Conservation (phyloP, 2,797 vertebrate species). For the Typhlichthys eigenmanni region DNA sequence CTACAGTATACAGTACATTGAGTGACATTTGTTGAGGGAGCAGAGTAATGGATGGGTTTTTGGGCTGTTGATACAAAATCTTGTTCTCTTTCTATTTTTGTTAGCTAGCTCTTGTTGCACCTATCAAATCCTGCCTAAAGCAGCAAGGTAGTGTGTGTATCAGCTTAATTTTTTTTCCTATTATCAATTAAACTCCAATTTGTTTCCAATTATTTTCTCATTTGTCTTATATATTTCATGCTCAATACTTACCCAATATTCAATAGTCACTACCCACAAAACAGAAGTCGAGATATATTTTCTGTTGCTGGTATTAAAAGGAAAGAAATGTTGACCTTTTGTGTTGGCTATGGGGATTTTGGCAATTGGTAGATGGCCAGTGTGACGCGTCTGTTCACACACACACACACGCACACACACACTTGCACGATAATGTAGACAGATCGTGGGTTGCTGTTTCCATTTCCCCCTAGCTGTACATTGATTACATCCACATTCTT, state of each 20-base stretch:
- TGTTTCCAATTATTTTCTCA: neutral
- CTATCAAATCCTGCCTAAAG: too few species aligned
- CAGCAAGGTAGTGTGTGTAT: too few species aligned
- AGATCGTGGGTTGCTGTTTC: constrained; percentile 69
- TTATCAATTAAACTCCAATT: neutral
- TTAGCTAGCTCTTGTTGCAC: too few species aligned
- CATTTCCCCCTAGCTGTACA: constrained; percentile 72
- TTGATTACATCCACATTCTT: constrained; percentile 69
- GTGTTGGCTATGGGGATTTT: constrained; percentile 75
- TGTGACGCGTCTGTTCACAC: constrained; percentile 44
- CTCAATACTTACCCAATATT: constrained; percentile 16
- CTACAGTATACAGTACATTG: too few species aligned
- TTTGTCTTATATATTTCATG: neutral
- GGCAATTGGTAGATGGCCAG: constrained; percentile 59
- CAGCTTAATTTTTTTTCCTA: neutral
- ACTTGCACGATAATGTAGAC: constrained; percentile 66
- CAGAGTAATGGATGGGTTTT: too few species aligned
- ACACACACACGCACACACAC: constrained; percentile 36
- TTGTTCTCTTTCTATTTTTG: too few species aligned
- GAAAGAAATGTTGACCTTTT: constrained; percentile 63
- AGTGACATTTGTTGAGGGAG: too few species aligned
- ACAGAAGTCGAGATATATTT: constrained; percentile 54
- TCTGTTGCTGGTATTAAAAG: constrained; percentile 46
- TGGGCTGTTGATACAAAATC: too few species aligned
- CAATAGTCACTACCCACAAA: constrained; percentile 31